Conservation (phyloP, 2,797 vertebrate species). For the Phrynocephalus forsythii region DNA sequence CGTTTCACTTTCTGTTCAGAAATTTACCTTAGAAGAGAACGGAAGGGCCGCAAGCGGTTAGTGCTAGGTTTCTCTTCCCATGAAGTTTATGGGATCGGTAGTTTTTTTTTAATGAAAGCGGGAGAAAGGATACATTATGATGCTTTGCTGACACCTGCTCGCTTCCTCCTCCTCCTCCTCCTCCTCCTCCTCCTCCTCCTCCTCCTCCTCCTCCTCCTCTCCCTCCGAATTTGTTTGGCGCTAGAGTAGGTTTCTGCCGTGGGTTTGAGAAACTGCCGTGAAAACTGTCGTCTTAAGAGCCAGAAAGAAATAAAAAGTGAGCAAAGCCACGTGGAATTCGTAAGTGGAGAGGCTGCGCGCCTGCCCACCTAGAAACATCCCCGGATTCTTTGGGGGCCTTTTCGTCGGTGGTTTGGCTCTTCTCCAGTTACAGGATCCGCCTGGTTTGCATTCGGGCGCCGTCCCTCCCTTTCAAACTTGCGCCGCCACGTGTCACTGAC, state of each 20-base stretch:
- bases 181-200: too few relatives aligned
- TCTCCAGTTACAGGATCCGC: not conserved
- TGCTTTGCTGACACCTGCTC: too few relatives aligned
- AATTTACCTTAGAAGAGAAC: not conserved
- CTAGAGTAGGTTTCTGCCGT: too few relatives aligned
- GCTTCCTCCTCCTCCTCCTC: too few relatives aligned
- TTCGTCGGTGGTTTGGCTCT: too few relatives aligned
- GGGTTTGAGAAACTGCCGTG: too few relatives aligned
- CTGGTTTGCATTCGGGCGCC: not conserved
- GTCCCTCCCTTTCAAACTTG: not conserved
- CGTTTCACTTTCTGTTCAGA: not conserved
- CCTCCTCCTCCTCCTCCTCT: too few relatives aligned
- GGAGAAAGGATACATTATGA: too few relatives aligned
- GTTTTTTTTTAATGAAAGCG: too few relatives aligned
- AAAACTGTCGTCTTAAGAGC: not conserved
- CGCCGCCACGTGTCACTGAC: not conserved
- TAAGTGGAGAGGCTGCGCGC: too few relatives aligned
- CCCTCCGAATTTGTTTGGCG: not conserved
- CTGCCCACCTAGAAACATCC: too few relatives aligned
- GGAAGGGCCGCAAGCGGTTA: not conserved
- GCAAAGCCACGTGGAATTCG: not conserved
- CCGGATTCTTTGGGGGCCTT: not conserved
- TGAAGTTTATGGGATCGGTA: not conserved
- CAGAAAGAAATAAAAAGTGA: not conserved
- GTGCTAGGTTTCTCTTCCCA: not conserved